A percentile compares a stretch with the other conserved stretches of the same genome.
Conservation (phyloP, 2,888 invertebrate species). For the Agrochola litura region DNA sequence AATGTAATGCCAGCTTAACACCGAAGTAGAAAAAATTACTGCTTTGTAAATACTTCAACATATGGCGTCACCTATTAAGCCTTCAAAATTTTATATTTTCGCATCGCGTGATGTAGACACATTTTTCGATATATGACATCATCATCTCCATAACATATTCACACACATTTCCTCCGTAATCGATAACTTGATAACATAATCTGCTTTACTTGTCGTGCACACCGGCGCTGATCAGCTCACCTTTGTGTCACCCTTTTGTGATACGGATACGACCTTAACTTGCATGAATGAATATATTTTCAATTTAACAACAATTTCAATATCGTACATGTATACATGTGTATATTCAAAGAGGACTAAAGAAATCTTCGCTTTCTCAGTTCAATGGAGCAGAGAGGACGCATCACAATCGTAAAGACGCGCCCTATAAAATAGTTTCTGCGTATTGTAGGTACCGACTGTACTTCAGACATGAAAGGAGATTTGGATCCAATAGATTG, state of each 20-base stretch:
- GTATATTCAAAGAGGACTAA: slow-evolving; percentile 51
- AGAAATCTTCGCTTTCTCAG: slow-evolving; percentile 67
- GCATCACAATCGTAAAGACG: slow-evolving; percentile 47
- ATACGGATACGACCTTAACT: slow-evolving; percentile 51
- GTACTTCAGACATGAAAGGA: slow-evolving; percentile 50
- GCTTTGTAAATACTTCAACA: neutral
- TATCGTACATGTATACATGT: slow-evolving; percentile 53
- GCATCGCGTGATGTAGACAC: slow-evolving; percentile 9
- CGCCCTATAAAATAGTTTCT: slow-evolving; percentile 52
- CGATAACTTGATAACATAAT: slow-evolving; percentile 48
- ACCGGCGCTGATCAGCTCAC: slow-evolving; percentile 47
- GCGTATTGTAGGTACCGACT: slow-evolving; percentile 31
- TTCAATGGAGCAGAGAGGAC: slow-evolving; percentile 59
- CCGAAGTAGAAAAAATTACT: neutral
- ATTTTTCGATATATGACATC: neutral
- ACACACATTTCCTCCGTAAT: slow-evolving; percentile 33
- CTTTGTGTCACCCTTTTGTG: slow-evolving; percentile 44
- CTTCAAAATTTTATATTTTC: neutral
- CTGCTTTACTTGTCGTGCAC: slow-evolving; percentile 18
- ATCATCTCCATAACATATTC: slow-evolving; percentile 18
- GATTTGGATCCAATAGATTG: slow-evolving; percentile 46
- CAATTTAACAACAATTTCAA: slow-evolving; percentile 69
- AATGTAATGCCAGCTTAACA: neutral
- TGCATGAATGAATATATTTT: slow-evolving; percentile 63
- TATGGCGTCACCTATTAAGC: too few species aligned